phyloP scores from a whole-genome alignment of 1,140 invertebrate genomes.

The Wasmannia auropunctata region DNA sequence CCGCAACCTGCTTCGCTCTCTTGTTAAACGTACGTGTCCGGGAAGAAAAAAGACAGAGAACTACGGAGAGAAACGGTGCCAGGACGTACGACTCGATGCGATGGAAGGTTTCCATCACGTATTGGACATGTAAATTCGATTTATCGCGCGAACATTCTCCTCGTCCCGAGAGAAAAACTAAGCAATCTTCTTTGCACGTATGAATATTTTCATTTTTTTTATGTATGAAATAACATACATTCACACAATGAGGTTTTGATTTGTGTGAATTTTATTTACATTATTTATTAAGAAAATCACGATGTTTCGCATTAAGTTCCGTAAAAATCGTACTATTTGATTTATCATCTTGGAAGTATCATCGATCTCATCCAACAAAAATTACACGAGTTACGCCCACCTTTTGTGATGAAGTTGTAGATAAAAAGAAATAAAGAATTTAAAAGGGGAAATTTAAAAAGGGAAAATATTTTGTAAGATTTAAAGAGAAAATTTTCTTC shows the following conservation, averaged over 20 bases:
- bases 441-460: background rate
- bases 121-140: slow-evolving; percentile 48
- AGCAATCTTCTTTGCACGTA: background rate
- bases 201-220: background rate
- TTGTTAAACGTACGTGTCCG: slow-evolving; percentile 42
- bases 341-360: background rate
- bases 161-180: slow-evolving; percentile 11
- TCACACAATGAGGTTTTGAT: background rate
- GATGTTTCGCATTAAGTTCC: background rate
- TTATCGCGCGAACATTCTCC: slow-evolving; percentile 11
- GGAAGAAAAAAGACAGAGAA: slow-evolving; percentile 24
- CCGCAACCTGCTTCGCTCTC: slow-evolving; percentile 58
- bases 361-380: background rate
- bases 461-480: background rate
- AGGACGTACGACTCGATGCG: slow-evolving; percentile 60
- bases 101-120: slow-evolving; percentile 56
- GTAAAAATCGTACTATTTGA: background rate
- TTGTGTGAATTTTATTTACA: background rate
- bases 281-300: background rate
- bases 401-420: background rate
- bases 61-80: slow-evolving; percentile 51
- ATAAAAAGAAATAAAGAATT: background rate
- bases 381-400: background rate
- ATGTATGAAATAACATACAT: background rate
- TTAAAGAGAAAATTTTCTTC: background rate